Conservation (phyloP, 2,797 vertebrate genomes). For the Malacoraja senta region DNA sequence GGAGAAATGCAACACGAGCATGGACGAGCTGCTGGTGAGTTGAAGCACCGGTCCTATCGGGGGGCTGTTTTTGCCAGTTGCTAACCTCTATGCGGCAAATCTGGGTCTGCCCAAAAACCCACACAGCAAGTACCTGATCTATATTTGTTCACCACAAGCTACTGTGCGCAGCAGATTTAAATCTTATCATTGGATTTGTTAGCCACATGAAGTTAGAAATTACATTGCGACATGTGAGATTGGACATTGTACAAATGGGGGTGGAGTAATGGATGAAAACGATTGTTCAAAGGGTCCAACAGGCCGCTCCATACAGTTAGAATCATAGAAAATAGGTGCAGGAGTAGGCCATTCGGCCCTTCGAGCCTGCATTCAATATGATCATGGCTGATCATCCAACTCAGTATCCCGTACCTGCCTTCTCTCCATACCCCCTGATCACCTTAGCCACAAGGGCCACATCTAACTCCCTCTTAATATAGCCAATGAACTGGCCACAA, state of each 20-base stretch:
- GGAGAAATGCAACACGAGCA: slow-evolving; percentile 99
- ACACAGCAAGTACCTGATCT: no score
- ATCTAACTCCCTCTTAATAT: no score
- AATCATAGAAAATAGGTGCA: no score
- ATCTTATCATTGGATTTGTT: neutral
- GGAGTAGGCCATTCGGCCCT: no score
- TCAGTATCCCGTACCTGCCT: no score
- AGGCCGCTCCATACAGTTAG: neutral
- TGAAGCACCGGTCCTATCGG: neutral
- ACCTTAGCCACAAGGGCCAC: no score
- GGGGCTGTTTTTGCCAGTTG: neutral
- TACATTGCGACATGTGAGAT: neutral
- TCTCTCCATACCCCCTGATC: no score
- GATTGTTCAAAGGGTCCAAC: neutral
- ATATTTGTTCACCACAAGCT: neutral
- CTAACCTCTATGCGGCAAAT: no score
- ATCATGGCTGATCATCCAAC: no score
- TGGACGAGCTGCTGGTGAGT: slow-evolving; percentile 96
- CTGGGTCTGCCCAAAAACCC: no score
- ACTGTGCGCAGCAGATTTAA: neutral
- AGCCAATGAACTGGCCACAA: no score
- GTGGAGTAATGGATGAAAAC: neutral
- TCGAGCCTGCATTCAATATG: no score
- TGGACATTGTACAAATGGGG: neutral
- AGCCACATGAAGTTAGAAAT: neutral